These are phyloP conservation scores for Galagoides demidoff DNA, from an alignment of 2,797 vertebrate genomes.

Conservation along the genomic window DNA sequence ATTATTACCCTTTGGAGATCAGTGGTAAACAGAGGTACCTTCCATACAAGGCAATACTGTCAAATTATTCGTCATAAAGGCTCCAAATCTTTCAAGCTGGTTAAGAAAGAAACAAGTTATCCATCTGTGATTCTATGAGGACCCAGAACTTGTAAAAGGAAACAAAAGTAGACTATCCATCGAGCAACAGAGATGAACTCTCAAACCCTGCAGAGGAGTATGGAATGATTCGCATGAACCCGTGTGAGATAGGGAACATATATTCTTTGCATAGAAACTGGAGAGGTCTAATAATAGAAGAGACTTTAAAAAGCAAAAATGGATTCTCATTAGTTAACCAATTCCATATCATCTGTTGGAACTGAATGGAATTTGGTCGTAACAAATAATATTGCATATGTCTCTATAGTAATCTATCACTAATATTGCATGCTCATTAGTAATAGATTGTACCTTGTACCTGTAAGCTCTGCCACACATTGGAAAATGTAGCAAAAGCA, in stretches of 20 bases:
- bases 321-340: neutral
- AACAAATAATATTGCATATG: neutral
- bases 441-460: rapidly evolving
- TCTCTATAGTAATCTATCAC: neutral
- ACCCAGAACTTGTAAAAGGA: neutral
- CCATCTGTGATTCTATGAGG: neutral
- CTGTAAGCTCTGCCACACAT: neutral
- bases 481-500: neutral
- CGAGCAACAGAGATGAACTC: neutral
- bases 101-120: neutral
- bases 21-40: neutral
- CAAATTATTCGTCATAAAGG: neutral
- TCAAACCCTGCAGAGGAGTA: neutral
- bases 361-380: neutral
- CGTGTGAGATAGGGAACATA: neutral
- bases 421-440: neutral
- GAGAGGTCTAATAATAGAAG: neutral
- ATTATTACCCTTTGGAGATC: neutral
- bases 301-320: neutral
- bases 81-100: neutral
- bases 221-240: neutral
- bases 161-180: neutral
- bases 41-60: neutral
- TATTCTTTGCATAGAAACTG: neutral
- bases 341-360: neutral